Evolutionary conservation across 2,113 vertebrate genomes (phyloP).

Genomic region (Pygoscelis antarcticus): DNA sequence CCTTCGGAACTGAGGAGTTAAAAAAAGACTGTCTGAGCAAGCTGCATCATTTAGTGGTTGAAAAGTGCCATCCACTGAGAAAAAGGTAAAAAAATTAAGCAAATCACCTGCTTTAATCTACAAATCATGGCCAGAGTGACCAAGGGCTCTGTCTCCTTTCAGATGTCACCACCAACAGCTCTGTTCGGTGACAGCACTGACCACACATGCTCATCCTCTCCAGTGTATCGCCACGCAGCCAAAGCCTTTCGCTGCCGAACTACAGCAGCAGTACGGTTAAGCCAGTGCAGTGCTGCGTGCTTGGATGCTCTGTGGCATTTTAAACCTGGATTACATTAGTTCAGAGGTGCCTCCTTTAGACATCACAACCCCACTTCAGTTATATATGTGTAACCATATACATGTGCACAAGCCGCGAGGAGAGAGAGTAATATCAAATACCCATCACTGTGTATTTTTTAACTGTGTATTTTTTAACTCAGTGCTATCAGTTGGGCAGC

Average conservation of each 20-base stretch:
- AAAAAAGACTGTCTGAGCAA: neutral
- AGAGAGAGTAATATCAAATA: neutral
- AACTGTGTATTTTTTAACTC: neutral
- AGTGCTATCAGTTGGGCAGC: neutral
- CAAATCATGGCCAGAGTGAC: neutral
- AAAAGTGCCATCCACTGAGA: neutral
- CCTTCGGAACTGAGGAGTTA: constrained; percentile 80
- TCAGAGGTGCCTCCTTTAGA: neutral
- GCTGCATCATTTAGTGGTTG: accelerated
- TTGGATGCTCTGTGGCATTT: neutral
- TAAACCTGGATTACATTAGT: neutral
- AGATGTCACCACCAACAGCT: neutral
- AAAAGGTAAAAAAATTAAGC: neutral
- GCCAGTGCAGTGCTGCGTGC: neutral
- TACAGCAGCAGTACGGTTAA: neutral
- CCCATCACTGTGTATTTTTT: neutral
- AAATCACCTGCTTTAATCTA: neutral
- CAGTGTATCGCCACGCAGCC: neutral
- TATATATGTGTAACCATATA: accelerated
- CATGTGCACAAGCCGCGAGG: accelerated
- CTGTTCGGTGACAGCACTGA: neutral
- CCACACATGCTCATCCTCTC: neutral
- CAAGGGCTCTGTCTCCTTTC: neutral
- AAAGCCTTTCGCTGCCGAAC: neutral
- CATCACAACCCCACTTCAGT: neutral